Evolutionary conservation across 64 coral and sea anemone species (phyloP).

Genomic region (Stylophora pistillata): DNA sequence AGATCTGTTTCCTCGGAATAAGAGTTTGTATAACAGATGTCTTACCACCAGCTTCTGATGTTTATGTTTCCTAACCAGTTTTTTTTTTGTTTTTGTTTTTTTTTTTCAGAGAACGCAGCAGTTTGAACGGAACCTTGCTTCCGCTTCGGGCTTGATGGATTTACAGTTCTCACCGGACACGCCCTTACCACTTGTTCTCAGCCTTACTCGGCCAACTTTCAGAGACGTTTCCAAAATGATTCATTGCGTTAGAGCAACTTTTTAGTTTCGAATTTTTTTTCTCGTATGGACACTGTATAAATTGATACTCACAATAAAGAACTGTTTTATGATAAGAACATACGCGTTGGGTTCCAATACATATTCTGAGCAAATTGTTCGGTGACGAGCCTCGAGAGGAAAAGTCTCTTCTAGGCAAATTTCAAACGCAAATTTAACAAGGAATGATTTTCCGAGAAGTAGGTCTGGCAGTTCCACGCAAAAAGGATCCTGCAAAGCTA

Average conservation of each 20-base stretch:
- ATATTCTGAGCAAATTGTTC: no score
- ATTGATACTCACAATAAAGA: neutral
- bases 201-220: constrained; percentile 10
- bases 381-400: no score
- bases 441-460: no score
- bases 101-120: constrained; percentile 39
- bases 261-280: neutral
- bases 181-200: constrained; percentile 15
- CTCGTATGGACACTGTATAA: neutral
- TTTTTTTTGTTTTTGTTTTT: neutral
- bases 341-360: no score
- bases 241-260: neutral
- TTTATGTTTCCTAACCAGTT: no score
- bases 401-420: no score
- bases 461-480: no score
- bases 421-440: no score
- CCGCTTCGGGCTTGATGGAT: constrained; percentile 57
- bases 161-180: constrained; percentile 17
- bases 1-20: no score
- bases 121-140: constrained; percentile 48
- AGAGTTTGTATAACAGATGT: no score
- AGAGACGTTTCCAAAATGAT: constrained; percentile 26
- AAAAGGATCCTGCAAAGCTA: no score
- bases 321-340: neutral
- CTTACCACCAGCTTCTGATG: no score